Evolutionary conservation across 2,797 vertebrate species (phyloP).

Genomic region (Thripadectes ignobilis): DNA sequence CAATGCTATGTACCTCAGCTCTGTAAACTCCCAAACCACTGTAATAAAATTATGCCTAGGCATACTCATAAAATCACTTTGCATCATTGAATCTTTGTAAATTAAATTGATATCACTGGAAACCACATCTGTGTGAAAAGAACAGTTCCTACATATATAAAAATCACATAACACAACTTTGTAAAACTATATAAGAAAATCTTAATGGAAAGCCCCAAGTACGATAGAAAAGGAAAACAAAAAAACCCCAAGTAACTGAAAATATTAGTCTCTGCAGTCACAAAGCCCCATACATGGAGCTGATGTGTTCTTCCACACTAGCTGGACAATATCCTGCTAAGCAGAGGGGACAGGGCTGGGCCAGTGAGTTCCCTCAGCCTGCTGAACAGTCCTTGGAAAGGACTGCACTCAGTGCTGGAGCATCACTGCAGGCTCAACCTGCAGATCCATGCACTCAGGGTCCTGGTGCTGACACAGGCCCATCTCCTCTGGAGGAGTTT

Average conservation of each 20-base stretch:
- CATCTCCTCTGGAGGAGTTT: background rate
- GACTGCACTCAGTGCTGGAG: background rate
- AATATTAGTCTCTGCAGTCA: background rate
- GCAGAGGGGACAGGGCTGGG: background rate
- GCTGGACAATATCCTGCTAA: background rate
- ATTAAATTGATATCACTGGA: background rate
- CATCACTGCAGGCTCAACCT: background rate
- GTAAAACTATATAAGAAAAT: background rate
- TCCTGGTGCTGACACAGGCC: background rate
- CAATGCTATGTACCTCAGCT: background rate
- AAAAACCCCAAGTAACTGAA: background rate
- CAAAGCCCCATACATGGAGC: background rate
- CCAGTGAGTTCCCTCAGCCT: rapidly evolving
- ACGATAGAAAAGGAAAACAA: background rate
- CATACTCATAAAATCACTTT: background rate
- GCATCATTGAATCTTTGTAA: background rate
- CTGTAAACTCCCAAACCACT: background rate
- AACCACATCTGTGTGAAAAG: background rate
- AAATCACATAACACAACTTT: background rate
- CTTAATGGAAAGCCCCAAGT: background rate
- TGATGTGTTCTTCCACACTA: background rate
- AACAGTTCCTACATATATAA: background rate
- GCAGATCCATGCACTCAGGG: background rate
- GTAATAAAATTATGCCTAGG: background rate
- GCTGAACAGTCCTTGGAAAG: background rate